These are phyloP conservation scores for Noctua janthina DNA, from an alignment of 2,888 invertebrate genomes.

Conservation along the genomic window DNA sequence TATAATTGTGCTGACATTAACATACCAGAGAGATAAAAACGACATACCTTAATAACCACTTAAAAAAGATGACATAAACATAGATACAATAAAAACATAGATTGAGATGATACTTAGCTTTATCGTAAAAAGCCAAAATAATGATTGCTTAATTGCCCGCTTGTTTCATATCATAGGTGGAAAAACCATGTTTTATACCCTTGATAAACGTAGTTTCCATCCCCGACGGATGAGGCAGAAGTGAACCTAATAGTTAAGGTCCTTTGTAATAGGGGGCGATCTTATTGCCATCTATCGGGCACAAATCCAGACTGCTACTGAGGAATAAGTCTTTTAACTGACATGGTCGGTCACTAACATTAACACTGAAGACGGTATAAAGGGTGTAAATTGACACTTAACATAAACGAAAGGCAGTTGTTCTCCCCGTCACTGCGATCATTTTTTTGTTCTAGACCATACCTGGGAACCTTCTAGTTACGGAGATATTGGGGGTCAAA, in stretches of 20 bases:
- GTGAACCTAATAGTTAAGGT: not conserved
- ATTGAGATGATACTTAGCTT: not conserved
- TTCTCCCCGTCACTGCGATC: too few species aligned
- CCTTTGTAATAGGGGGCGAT: not conserved
- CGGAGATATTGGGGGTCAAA: too few species aligned
- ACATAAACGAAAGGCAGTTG: too few species aligned
- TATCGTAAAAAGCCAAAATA: not conserved
- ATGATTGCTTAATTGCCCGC: not conserved
- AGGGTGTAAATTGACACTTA: too few species aligned
- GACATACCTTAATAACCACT: not conserved
- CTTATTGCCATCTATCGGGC: not conserved
- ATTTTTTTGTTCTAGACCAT: too few species aligned
- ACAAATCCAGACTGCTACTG: not conserved
- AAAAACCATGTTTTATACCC: not conserved
- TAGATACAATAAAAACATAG: not conserved
- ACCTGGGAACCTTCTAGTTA: too few species aligned
- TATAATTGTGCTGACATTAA: constrained; percentile 22
- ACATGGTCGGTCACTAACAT: too few species aligned
- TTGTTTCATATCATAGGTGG: not conserved
- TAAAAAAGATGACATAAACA: constrained; percentile 1
- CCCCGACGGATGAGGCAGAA: not conserved
- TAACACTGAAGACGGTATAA: too few species aligned
- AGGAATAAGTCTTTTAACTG: too few species aligned
- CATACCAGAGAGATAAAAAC: constrained; percentile 16
- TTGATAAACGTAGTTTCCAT: not conserved